Base-by-base conservation (phyloP, 1,140 invertebrate species). In the Pomacea maculata region DNA sequence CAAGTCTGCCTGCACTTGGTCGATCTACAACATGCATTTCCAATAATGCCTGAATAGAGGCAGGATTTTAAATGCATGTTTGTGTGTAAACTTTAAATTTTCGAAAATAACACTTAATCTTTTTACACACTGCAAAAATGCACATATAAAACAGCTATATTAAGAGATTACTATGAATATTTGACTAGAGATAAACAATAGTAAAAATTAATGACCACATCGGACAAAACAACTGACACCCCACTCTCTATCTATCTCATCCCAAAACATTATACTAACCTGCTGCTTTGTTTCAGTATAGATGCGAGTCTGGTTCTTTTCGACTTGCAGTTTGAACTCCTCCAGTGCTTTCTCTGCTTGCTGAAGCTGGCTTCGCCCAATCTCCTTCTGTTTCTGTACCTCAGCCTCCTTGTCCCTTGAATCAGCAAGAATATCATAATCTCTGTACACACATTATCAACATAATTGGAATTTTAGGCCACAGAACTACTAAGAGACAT, bases 261-360 rank as follows among this genome's bases (percentile, higher is more conserved):
- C 34, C 34, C 34, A 45, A 45, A 6, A 45, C 34, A 45, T 25
- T 0, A 45, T 45, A 45, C 34, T 45, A 45, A 90, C 88, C 88
- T 92, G 90, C 81, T 89, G 84, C 82, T 90, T 91, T 89, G 90
- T 91, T 65, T 91, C 91, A 78, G 88, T 86, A 84, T 90, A 91
- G 84, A 92, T 87, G 55, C 84, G 80, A 15, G 70, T 85, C 71
- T 90, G 89, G 79, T 91, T 91, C 70, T 87, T 86, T 80, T 91
- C 90, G 9, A 92, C 89, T 81, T 92, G 88, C 54, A 76, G 74
- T 81, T 91, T 91, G 78, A 92, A 89, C n/a, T 91, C 89, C 52
- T 88, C 86, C 81, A 92, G 77, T 1, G 89, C 86, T 78, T 87
- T 84, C 75, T 91, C 89, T n/a, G 90, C 82, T 54, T 88, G 84